Conservation (phyloP, 2,797 vertebrate species). For the Euphonia xanthogaster region DNA sequence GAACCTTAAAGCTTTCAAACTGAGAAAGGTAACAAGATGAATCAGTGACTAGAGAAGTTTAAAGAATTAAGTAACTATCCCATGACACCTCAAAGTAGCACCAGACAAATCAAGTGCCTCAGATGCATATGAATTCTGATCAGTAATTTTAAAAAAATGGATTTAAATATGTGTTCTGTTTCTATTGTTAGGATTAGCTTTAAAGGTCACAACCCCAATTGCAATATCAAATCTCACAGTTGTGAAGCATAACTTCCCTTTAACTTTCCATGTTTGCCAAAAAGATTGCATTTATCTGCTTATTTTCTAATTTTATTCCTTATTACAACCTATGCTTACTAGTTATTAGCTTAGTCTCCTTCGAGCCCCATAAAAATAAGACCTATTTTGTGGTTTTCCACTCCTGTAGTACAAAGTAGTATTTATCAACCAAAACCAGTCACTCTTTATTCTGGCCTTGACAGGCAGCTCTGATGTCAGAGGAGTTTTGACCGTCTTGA, state of each 20-base stretch:
- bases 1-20: not conserved
- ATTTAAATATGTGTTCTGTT: not conserved
- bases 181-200: not conserved
- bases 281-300: not conserved
- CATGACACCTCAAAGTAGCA: not conserved
- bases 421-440: not conserved
- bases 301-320: not conserved
- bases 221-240: not conserved
- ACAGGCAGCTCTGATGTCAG: not conserved
- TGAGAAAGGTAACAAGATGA: not conserved
- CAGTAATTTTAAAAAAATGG: fast-evolving
- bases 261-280: not conserved
- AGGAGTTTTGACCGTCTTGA: not conserved
- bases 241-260: not conserved
- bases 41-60: not conserved
- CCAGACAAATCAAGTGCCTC: not conserved
- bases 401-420: not conserved
- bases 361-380: not conserved
- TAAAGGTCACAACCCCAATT: not conserved
- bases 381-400: not conserved
- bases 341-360: not conserved
- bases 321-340: not conserved
- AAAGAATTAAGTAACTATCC: not conserved
- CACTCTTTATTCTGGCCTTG: not conserved
- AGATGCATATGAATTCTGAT: not conserved